Evolutionary conservation across 2,888 invertebrate species (phyloP), one percentile per base, ranked within the genome.

Genomic region (Folsomia manolachei): DNA sequence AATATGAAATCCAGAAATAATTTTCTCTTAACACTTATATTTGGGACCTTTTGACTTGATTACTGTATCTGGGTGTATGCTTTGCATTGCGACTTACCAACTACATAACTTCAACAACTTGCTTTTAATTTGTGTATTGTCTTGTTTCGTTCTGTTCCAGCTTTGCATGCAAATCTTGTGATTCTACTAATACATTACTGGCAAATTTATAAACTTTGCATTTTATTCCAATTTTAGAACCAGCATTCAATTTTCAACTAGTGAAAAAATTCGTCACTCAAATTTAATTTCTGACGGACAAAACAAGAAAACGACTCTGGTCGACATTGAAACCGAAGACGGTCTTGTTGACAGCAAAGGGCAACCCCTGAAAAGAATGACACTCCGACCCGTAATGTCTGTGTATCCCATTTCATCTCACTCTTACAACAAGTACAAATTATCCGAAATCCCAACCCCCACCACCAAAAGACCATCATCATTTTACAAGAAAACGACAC

Each of bases 391-490:
- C 25, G 62, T 69, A 4, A 60, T 68, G 56, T 51, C 75, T 19
- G 65, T 52, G 19, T 73, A 61, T 62, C 75, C 72, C 21, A 69
- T 69, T 69, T 56, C 72, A 39, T 26, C 71, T 27, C 72, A 75
- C 63, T 75, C 75, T 60, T 75, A 72, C 56, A 72, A 75, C 63
- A 72, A 72, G 60, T 75, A 75, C 63, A 70, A 75, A 60, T 61
- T 39, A 14, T 39, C 75, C 14, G 72, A 75, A 52, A 72, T 69
- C 56, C 14, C 39, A 39, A 68, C 75, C 65, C 66, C 76, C 39
- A 75, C 72, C 51, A 75, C 75, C 23, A 71, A 63, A 63, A 61
- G 74, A 60, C 72, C 75, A 56, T 51, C 72, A 21, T 71, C 74
- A 9, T 39, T 39, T 39, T 39, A 39, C 56, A 75, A 74, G 67